Conservation (phyloP, 2,888 invertebrate species). For the Campoletis raptor region DNA sequence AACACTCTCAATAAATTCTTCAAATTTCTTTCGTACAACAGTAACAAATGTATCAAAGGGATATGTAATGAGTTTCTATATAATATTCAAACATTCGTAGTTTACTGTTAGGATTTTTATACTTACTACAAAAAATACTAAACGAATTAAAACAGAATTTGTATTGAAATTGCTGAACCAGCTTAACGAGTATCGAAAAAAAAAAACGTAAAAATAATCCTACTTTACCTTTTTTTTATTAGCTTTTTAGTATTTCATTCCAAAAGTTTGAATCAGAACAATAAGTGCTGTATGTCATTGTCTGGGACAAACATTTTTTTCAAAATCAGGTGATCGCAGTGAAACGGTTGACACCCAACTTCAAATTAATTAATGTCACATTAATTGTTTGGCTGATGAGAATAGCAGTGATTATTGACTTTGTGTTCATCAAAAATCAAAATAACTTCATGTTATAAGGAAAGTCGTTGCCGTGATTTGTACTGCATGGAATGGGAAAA, state of each 20-base stretch:
- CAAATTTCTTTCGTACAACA: neutral
- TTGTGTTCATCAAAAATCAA: neutral
- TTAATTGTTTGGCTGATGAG: too few species aligned
- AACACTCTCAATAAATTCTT: neutral
- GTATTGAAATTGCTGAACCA: neutral
- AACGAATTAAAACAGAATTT: neutral
- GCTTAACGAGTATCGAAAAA: neutral
- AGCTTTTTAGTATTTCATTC: neutral
- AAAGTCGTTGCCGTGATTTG: neutral
- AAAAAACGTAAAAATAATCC: neutral
- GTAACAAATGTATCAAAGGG: neutral
- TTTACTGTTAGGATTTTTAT: too few species aligned
- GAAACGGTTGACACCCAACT: neutral
- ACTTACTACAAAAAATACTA: neutral
- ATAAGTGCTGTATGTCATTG: neutral
- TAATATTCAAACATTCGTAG: neutral
- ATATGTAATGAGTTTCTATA: slow-evolving; percentile 13
- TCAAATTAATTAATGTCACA: too few species aligned
- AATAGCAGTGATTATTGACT: neutral
- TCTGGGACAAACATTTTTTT: neutral
- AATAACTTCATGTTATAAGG: neutral
- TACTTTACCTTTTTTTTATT: neutral
- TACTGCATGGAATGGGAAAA: neutral
- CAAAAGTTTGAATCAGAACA: neutral
- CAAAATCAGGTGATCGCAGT: neutral